phyloP scores from a whole-genome alignment of 2,797 vertebrate genomes.

The Hyperoplus lanceolatus region DNA sequence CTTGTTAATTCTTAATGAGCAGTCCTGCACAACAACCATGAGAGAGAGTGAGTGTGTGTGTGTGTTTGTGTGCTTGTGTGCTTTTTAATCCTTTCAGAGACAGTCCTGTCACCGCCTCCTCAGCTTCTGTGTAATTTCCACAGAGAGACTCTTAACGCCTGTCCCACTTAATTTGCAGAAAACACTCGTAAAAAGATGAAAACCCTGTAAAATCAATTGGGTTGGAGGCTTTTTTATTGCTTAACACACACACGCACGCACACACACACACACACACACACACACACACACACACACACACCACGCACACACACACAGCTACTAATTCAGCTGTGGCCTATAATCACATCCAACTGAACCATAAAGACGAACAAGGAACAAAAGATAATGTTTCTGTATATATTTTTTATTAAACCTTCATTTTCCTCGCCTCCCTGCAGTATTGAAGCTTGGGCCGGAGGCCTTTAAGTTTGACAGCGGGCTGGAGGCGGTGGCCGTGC shows the following conservation, averaged over 20 bases:
- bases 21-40: background rate
- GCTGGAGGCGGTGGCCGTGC: slow-evolving; percentile 94
- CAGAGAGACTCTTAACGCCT: slow-evolving; percentile 17
- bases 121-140: slow-evolving; percentile 23
- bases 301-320: too few species aligned
- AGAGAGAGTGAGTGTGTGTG: slow-evolving; percentile 11
- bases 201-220: slow-evolving; percentile 40
- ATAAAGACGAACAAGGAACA: slow-evolving; percentile 34
- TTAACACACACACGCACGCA: background rate
- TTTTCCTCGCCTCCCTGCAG: slow-evolving; percentile 70
- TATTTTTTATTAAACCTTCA: background rate
- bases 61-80: background rate
- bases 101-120: slow-evolving; percentile 2
- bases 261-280: background rate
- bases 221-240: slow-evolving; percentile 22
- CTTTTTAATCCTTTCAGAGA: slow-evolving; percentile 18
- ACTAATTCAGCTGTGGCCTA: slow-evolving; percentile 8
- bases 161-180: slow-evolving; percentile 46
- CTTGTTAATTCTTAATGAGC: slow-evolving; percentile 49
- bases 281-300: slow-evolving; percentile 8
- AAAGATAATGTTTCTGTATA: slow-evolving; percentile 18
- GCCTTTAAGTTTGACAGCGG: slow-evolving; percentile 98
- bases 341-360: slow-evolving; percentile 33
- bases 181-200: slow-evolving; percentile 33
- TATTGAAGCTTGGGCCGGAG: slow-evolving; percentile 96